Evolutionary conservation across 2,113 vertebrate genomes (phyloP), one percentile per base, ranked within the genome.

Genomic region (Taxidea taxus): DNA sequence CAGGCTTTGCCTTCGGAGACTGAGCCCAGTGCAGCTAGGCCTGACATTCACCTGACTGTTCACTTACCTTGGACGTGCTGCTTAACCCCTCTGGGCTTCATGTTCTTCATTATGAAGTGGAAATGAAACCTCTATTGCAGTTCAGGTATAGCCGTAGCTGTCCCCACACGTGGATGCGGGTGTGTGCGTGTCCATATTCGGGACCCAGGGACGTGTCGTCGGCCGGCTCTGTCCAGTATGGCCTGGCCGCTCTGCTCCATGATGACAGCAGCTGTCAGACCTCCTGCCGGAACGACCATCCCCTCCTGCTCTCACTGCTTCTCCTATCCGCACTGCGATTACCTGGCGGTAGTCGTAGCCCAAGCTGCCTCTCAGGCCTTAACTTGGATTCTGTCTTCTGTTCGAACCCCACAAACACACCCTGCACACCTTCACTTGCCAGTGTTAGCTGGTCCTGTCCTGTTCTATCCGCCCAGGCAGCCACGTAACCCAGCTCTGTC

Each of bases 321-420:
- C 12, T 13, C 1, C 72, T 42, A 13, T 44, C 87, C 47, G 1
- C 2, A 14, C 8, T 8, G 1, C 25, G 21, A 0, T 37, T 49
- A 8, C 83, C 9, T 56, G 5, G 6, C 29, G 51, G 56, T 47
- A 4, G 10, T 25, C 6, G 29, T 11, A 20, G 18, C 70, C 72
- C 91, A 7, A 68, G 7, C 44, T 31, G 2, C 16, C 56, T 89
- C 39, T 77, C 11, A 25, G 4, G 42, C n/a, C 42, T 68, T 18
- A 10, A 49, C 31, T 56, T n/a, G 34, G 15, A 4, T 42, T 78
- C 51, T 2, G 0, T 15, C 68, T 20, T 16, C 31, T 74, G 14
- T 10, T 74, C 14, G 27, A 21, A 34, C 1, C 68, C 49, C 37
- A n/a, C 16, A 31, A 7, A 6, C 10, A 31, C 16, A 4, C 11